Conservation (phyloP, 1,140 invertebrate species). For the Whitmania pigra region DNA sequence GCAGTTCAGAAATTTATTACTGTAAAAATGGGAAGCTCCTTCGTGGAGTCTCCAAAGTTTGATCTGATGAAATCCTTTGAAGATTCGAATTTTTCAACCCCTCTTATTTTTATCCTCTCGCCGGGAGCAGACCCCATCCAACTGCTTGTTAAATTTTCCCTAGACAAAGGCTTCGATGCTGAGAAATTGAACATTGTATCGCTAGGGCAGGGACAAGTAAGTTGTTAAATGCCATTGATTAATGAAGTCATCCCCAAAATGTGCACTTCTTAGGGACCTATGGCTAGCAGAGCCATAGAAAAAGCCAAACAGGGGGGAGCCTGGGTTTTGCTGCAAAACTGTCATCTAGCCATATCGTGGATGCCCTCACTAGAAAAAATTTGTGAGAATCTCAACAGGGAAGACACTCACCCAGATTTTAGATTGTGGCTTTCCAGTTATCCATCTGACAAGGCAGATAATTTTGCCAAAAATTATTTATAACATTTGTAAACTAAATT, state of each 20-base stretch:
- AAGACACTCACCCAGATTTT: conserved; percentile 38
- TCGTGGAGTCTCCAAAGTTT: conserved; percentile 44
- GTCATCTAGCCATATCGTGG: conserved; percentile 42
- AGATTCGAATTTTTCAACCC: conserved; percentile 39
- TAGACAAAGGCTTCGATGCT: conserved; percentile 41
- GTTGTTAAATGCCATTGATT: conserved; percentile 6
- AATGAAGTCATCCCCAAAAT: conserved; percentile 50
- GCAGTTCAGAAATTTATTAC: conserved; percentile 40
- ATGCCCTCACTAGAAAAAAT: conserved; percentile 40
- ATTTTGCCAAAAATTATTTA: conserved; percentile 6
- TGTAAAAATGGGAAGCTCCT: conserved; percentile 42
- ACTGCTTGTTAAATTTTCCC: conserved; percentile 40
- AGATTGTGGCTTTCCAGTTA: conserved; percentile 42
- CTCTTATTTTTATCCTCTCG: conserved; percentile 42
- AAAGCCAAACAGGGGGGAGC: conserved; percentile 35
- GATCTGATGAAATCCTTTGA: conserved; percentile 40
- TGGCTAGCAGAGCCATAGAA: conserved; percentile 40
- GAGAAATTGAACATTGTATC: conserved; percentile 42
- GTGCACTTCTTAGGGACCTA: conserved; percentile 46
- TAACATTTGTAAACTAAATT: neutral
- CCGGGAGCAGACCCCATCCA: conserved; percentile 43
- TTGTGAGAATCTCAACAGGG: conserved; percentile 36
- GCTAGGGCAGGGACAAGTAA: conserved; percentile 43
- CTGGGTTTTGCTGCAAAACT: conserved; percentile 44
- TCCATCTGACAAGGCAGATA: conserved; percentile 34